phyloP scores from a whole-genome alignment of 2,113 vertebrate genomes.

The Ptilonorhynchus violaceus region DNA sequence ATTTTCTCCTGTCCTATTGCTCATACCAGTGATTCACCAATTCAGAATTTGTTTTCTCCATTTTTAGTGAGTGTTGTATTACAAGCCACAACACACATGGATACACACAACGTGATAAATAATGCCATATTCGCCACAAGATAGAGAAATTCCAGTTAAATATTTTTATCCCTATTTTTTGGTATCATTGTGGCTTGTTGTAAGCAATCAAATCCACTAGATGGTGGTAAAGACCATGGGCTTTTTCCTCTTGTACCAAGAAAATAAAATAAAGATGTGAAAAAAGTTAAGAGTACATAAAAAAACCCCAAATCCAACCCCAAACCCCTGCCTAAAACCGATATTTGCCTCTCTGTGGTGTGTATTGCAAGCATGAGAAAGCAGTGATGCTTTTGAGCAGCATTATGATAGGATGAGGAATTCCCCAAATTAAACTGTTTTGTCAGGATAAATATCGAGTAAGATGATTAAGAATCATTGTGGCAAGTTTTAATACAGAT shows the following conservation, averaged over 20 bases:
- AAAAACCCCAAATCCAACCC: not conserved
- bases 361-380: not conserved
- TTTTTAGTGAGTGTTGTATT: not conserved
- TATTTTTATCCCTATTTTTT: not conserved
- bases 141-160: not conserved
- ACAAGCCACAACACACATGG: accelerated
- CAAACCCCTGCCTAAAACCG: not conserved
- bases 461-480: constrained; percentile 74
- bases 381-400: not conserved
- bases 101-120: not conserved
- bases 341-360: not conserved
- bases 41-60: not conserved
- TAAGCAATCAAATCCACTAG: constrained; percentile 68
- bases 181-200: not conserved
- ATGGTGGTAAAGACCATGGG: constrained; percentile 75
- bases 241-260: not conserved
- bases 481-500: constrained; percentile 77
- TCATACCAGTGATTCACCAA: accelerated
- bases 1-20: not conserved
- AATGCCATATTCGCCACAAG: not conserved
- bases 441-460: constrained; percentile 71
- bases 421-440: constrained; percentile 63
- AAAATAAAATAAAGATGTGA: not conserved
- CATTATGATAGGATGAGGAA: not conserved
- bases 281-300: not conserved